A percentile compares a stretch with the other conserved stretches of the same genome.
phyloP scores from a whole-genome alignment of 2,113 vertebrate genomes.

The Pelvicachromis taeniatus region DNA sequence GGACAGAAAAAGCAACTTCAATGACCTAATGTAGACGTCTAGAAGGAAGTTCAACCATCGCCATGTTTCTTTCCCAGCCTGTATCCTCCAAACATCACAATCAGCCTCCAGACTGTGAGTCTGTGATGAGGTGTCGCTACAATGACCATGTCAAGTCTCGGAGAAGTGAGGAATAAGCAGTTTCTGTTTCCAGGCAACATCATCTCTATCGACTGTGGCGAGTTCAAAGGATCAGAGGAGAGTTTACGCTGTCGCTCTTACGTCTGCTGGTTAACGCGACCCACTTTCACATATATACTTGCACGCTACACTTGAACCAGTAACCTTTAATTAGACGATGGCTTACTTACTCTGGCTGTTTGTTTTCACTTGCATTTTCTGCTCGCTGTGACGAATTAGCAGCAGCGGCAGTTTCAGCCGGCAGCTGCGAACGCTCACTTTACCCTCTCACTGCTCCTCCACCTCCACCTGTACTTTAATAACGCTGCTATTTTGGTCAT shows the following conservation, averaged over 20 bases:
- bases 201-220: neutral
- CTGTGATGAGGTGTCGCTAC: neutral
- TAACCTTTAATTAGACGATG: neutral
- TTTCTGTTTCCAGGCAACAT: constrained; percentile 63
- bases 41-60: neutral
- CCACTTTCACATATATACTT: constrained; percentile 9
- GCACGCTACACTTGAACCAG: neutral
- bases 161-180: neutral
- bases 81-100: neutral
- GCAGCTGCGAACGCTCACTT: neutral
- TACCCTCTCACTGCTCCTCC: neutral
- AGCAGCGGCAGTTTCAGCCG: neutral
- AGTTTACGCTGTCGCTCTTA: neutral
- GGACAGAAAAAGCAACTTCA: neutral
- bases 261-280: neutral
- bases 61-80: fast-evolving
- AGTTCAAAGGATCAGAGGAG: constrained; percentile 11
- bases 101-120: neutral
- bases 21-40: neutral
- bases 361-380: neutral
- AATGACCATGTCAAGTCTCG: neutral
- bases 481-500: constrained; percentile 3
- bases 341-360: neutral
- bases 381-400: neutral
- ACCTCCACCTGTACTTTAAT: constrained; percentile 15